Conservation (phyloP, 2,888 invertebrate species). For the Ichneumoninae sp. region DNA sequence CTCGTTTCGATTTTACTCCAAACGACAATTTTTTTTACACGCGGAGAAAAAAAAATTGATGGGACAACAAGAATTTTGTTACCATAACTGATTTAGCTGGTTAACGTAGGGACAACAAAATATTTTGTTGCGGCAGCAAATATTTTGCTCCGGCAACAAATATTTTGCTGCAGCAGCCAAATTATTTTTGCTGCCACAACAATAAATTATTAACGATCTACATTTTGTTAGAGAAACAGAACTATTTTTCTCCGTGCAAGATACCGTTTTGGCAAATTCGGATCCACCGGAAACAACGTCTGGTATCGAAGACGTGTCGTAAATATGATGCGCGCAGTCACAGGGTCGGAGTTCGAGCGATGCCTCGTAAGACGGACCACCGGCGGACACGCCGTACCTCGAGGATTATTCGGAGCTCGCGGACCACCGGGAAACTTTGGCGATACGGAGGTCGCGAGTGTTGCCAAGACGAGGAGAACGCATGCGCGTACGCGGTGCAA, state of each 20-base stretch:
- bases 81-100: no score
- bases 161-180: no score
- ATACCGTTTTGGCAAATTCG: neutral
- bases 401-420: neutral
- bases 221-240: no score
- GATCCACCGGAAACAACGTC: neutral
- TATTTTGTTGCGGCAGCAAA: no score
- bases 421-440: conserved; percentile 31
- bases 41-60: no score
- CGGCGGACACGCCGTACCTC: neutral
- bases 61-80: no score
- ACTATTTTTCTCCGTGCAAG: neutral
- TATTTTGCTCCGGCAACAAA: no score
- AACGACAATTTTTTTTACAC: neutral
- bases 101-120: no score
- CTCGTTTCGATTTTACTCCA: no score
- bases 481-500: neutral
- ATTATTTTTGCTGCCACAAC: no score
- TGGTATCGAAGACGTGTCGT: neutral
- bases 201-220: no score
- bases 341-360: neutral
- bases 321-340: neutral
- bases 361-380: neutral
- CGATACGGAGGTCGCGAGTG: neutral
- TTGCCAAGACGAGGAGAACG: conserved; percentile 19